Evolutionary conservation across 1,140 invertebrate species (phyloP).

Genomic region (Aphaenogaster floridana): DNA sequence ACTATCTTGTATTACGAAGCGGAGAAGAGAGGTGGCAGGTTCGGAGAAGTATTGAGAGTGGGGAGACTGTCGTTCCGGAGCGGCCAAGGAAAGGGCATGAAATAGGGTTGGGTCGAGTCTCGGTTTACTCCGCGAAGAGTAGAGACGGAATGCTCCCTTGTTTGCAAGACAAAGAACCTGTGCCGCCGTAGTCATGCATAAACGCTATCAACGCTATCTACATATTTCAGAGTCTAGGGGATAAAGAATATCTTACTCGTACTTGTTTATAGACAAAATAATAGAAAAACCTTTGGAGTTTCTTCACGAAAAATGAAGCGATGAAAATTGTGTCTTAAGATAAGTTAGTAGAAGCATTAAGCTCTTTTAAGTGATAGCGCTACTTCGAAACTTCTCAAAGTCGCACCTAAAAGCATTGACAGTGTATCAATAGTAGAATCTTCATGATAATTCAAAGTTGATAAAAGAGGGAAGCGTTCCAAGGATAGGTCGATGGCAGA

Average conservation of each 20-base stretch:
- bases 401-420: not conserved
- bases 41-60: constrained; percentile 60
- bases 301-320: not conserved
- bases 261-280: not conserved
- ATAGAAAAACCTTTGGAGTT: not conserved
- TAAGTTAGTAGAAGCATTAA: not conserved
- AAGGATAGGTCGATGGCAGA: constrained; percentile 21
- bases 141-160: constrained; percentile 79
- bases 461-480: constrained; percentile 32
- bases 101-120: constrained; percentile 61
- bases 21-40: constrained; percentile 53
- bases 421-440: not conserved
- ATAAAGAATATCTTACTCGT: constrained; percentile 12
- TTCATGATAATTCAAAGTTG: constrained; percentile 9
- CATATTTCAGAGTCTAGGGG: constrained; percentile 76
- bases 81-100: constrained; percentile 48
- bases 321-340: not conserved
- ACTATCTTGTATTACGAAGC: constrained; percentile 36
- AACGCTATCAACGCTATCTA: constrained; percentile 84
- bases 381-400: constrained; percentile 34
- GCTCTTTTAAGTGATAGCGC: not conserved
- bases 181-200: constrained; percentile 81
- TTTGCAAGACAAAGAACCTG: constrained; percentile 85
- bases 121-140: constrained; percentile 5
- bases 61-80: constrained; percentile 55